Base-by-base conservation (phyloP, 1,140 invertebrate species). In the Gryon sp. region DNA sequence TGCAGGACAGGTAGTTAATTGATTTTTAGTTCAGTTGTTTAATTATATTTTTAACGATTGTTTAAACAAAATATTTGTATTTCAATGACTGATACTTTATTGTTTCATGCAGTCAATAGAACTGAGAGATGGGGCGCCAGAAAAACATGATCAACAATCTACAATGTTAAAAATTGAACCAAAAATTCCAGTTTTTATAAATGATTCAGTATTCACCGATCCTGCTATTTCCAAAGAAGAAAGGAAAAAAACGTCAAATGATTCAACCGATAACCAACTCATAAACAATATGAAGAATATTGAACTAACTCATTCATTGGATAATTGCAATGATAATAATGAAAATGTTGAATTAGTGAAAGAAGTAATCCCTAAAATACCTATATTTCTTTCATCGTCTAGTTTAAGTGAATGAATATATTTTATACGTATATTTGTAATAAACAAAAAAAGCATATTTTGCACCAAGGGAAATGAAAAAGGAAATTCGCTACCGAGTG, bases 161-260 rank as follows among this genome's bases (percentile, higher is more conserved):
- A 15, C 20, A 34, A 22, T n/a, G n/a, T 19, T 15, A 16, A 57
- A 8, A 2, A 19, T 20, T 19, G 1, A 46, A 38, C 50, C 40
- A 38, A 68, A 68, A 57, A 57, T 68, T 36, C 63, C 63, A 28
- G 11, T 68, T 14, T 68, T 68, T 15, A 26, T 68, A 6, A 22
- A 53, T 14, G 50, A 68, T n/a, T 46, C 50, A 1, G 9, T 8
- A 11, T 40, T 24, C 16, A 63, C 9, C 30, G n/a, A 50, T 45
- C 1, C 9, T 0, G 22, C 7, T 40, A 4, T 3, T 15, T 16
- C 4, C 12, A 30, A 19, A 1, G n/a, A 50, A 2, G 2, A 20
- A 34, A 28, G 1, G 4, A 4, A 12, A 16, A 32, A 11, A 34
- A 19, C 0, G 6, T 6, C 2, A 5, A 20, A 32, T 34, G 7